Percentiles rank a stretch among this genome's conserved stretches.
Conservation (phyloP, 2,797 vertebrate species). For the Neosalanx taihuensis region DNA sequence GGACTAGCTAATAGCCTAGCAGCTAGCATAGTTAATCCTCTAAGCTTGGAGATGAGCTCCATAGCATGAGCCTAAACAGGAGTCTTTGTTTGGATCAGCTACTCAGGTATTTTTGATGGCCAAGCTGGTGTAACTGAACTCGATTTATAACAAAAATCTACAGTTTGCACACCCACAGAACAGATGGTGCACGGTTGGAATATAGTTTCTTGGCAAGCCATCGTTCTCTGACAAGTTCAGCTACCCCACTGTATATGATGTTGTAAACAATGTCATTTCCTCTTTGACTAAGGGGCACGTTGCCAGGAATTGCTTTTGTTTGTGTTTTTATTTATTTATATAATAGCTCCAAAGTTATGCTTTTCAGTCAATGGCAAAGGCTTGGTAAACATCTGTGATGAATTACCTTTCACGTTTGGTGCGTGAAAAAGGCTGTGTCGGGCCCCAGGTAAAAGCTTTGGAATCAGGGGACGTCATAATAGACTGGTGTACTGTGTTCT, state of each 20-base stretch:
- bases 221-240: background rate
- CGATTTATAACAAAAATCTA: no score
- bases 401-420: conserved; percentile 17
- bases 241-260: background rate
- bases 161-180: background rate
- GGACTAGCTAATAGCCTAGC: conserved; percentile 28
- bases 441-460: conserved; percentile 27
- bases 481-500: background rate
- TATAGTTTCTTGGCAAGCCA: background rate
- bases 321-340: background rate
- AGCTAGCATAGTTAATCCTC: conserved; percentile 70
- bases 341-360: background rate
- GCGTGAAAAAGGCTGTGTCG: conserved; percentile 25
- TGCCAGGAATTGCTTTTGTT: background rate
- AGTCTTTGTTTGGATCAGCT: conserved; percentile 40
- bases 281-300: background rate
- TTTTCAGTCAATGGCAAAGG: conserved; percentile 7
- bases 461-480: conserved; percentile 2
- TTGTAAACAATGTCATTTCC: background rate
- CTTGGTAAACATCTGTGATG: conserved; percentile 17
- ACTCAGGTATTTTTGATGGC: conserved; percentile 23
- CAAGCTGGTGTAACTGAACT: background rate
- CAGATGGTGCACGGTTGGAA: background rate
- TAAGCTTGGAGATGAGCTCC: conserved; percentile 68
- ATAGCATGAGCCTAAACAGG: conserved; percentile 52